Conservation (phyloP, 1,140 invertebrate genomes). For the Bicyclus anynana region DNA sequence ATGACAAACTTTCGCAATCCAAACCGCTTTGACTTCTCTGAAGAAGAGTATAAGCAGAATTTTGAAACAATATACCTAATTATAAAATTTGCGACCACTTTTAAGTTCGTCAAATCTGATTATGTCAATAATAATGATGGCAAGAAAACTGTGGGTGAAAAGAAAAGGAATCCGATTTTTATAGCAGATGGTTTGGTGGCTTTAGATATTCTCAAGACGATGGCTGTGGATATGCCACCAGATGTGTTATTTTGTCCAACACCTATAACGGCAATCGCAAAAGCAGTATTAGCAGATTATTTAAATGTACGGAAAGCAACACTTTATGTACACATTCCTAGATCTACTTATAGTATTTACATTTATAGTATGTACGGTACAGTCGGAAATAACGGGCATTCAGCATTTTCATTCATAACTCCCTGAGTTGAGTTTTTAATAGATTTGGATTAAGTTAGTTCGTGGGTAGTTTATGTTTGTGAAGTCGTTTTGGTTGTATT, state of each 20-base stretch:
- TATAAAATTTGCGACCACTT: constrained; percentile 53
- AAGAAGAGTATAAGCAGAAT: constrained; percentile 32
- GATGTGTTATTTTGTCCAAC: constrained; percentile 54
- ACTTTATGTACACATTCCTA: no score
- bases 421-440: no score
- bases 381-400: no score
- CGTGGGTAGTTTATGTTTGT: no score
- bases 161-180: constrained; percentile 47
- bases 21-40: constrained; percentile 38
- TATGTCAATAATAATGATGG: constrained; percentile 1
- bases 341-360: no score
- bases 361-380: no score
- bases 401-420: no score
- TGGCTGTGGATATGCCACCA: constrained; percentile 47
- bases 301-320: constrained; percentile 37
- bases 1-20: constrained; percentile 56
- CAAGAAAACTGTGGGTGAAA: constrained; percentile 12
- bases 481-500: no score
- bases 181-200: constrained; percentile 54
- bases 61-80: constrained; percentile 55
- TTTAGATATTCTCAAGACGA: constrained; percentile 46
- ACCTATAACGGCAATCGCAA: constrained; percentile 41
- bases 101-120: constrained; percentile 18
- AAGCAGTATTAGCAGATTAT: constrained; percentile 47
- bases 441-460: no score